A percentile compares a stretch with the other conserved stretches of the same genome.
These are phyloP conservation scores for Chaetophractus vellerosus DNA, from an alignment of 2,797 vertebrate genomes.

Conservation along the genomic window DNA sequence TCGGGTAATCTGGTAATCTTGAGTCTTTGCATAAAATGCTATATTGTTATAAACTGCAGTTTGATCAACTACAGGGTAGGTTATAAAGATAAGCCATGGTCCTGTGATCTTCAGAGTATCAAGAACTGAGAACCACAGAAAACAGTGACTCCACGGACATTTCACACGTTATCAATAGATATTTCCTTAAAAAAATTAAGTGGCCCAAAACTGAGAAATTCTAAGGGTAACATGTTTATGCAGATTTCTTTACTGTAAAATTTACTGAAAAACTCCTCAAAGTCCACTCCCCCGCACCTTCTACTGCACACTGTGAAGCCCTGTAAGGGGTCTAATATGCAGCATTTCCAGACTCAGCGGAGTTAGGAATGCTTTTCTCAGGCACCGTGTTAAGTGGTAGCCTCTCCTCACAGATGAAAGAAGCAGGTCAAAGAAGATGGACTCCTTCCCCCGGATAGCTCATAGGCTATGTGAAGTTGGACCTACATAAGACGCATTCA, in stretches of 20 bases:
- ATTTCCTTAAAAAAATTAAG: not conserved
- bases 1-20: not conserved
- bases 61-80: not conserved
- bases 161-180: not conserved
- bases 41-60: not conserved
- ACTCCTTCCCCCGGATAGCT: no score
- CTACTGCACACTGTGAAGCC: no score
- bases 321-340: not conserved
- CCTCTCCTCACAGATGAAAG: not conserved
- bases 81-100: no score
- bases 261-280: no score
- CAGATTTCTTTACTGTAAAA: no score
- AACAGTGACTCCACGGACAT: not conserved
- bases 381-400: no score
- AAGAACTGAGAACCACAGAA: not conserved
- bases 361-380: no score
- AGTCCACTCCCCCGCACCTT: no score
- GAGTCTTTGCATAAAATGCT: not conserved
- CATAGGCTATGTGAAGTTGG: not conserved
- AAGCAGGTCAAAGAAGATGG: not conserved
- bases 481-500: not conserved
- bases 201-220: not conserved
- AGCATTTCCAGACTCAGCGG: not conserved
- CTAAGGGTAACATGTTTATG: no score
- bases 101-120: not conserved